Percentiles rank a stretch among this genome's conserved stretches.
These are phyloP conservation scores for Caenorhabditis sp. DNA, from an alignment of 2,888 invertebrate genomes.

Conservation along the genomic window DNA sequence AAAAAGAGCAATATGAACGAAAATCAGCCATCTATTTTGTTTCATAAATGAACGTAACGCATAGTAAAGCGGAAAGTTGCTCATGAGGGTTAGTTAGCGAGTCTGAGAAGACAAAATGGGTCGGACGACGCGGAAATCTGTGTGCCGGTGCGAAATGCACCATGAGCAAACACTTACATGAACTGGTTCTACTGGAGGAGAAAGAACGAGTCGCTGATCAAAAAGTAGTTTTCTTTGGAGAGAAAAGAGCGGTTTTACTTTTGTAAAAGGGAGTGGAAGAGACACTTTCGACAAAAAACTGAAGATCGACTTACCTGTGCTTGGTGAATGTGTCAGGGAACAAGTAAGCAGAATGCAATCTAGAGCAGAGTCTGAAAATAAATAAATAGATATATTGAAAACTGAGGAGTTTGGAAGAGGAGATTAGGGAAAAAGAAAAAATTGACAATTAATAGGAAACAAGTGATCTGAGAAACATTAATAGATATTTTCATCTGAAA, in stretches of 20 bases:
- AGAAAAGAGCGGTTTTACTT: neutral
- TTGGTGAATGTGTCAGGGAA: neutral
- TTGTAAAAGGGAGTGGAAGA: slow-evolving; percentile 20
- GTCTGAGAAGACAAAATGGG: neutral
- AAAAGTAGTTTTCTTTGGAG: slow-evolving; percentile 20
- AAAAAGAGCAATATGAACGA: too few species aligned
- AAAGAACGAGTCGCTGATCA: slow-evolving; percentile 35
- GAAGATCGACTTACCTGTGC: slow-evolving; percentile 21
- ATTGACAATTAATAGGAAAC: too few species aligned
- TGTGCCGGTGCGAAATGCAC: slow-evolving; percentile 57
- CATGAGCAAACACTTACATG: slow-evolving; percentile 57
- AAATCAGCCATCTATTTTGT: too few species aligned
- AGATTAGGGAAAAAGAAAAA: too few species aligned
- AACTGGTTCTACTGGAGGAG: slow-evolving; percentile 43
- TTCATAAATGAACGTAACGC: neutral
- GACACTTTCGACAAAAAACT: neutral
- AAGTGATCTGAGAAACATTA: too few species aligned
- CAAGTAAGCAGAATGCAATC: neutral
- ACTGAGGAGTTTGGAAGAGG: too few species aligned
- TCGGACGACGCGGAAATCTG: slow-evolving; percentile 27
- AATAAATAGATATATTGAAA: neutral
- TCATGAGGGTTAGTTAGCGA: neutral
- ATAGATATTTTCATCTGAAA: neutral
- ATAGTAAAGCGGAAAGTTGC: slow-evolving; percentile 29
- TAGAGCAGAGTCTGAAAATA: slow-evolving; percentile 4